phyloP scores from a whole-genome alignment of 2,888 invertebrate species.

The Diaperis boleti region DNA sequence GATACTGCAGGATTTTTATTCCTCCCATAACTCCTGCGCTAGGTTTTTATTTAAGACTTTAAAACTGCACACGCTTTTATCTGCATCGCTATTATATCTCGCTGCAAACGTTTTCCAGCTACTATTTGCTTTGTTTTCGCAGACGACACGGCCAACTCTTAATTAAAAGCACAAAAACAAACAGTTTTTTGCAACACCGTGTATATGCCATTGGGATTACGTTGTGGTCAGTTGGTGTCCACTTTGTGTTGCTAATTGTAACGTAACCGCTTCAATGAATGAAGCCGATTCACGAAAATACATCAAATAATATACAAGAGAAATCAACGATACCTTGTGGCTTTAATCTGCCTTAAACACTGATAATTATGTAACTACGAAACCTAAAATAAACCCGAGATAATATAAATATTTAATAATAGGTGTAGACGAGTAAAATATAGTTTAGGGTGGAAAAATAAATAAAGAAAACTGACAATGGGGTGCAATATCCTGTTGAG shows the following conservation, averaged over 20 bases:
- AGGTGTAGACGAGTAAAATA: slow-evolving; percentile 8
- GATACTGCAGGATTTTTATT: slow-evolving; percentile 57
- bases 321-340: not conserved
- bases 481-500: slow-evolving; percentile 11
- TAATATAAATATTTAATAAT: slow-evolving; percentile 3
- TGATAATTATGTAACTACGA: not conserved
- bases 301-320: no score
- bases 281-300: no score
- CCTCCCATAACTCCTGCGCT: slow-evolving; percentile 55
- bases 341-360: not conserved
- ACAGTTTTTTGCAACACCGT: not conserved
- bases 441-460: not conserved
- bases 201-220: no score
- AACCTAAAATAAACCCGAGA: not conserved
- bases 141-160: slow-evolving; percentile 2
- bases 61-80: slow-evolving; percentile 47
- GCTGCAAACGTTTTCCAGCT: not conserved
- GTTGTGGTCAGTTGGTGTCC: no score
- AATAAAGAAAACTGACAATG: slow-evolving; percentile 4
- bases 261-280: no score
- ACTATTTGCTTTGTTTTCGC: slow-evolving; percentile 1
- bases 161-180: slow-evolving; percentile 3
- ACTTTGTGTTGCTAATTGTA: no score
- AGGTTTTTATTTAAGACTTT: slow-evolving; percentile 51
- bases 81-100: slow-evolving; percentile 45